Evolutionary conservation across 2,797 vertebrate genomes (phyloP).

Genomic region (Naso thynnoides): DNA sequence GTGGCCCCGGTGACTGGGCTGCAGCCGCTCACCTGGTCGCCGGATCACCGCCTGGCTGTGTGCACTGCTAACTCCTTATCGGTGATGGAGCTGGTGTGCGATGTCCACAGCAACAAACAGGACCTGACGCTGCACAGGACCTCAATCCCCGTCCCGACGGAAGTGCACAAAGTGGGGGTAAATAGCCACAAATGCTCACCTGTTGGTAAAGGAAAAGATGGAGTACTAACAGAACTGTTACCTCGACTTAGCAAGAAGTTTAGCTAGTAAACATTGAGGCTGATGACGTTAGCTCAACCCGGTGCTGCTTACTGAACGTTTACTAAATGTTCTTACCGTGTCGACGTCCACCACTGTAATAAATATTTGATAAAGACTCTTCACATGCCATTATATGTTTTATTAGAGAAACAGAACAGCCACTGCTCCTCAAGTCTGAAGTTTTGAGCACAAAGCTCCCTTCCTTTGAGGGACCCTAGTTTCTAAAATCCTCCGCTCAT

Average conservation of each 20-base stretch:
- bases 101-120: conserved; percentile 86
- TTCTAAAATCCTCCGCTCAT: not conserved
- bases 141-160: conserved; percentile 85
- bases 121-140: conserved; percentile 92
- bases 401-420: not conserved
- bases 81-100: conserved; percentile 92
- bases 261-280: not conserved
- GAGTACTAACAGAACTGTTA: not conserved
- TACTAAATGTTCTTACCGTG: not conserved
- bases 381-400: not conserved
- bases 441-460: not conserved
- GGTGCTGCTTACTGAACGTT: not conserved
- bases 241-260: not conserved
- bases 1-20: conserved; percentile 88
- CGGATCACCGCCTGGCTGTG: conserved; percentile 93
- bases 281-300: not conserved
- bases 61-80: conserved; percentile 88
- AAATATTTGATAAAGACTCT: not conserved
- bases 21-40: conserved; percentile 93
- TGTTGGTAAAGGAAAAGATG: not conserved
- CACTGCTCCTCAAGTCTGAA: not conserved
- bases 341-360: too few species aligned
- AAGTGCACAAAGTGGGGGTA: conserved; percentile 86
- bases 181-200: not conserved
- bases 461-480: not conserved